phyloP scores from a whole-genome alignment of 2,888 invertebrate genomes.

The Pachliopta kotzebuea region DNA sequence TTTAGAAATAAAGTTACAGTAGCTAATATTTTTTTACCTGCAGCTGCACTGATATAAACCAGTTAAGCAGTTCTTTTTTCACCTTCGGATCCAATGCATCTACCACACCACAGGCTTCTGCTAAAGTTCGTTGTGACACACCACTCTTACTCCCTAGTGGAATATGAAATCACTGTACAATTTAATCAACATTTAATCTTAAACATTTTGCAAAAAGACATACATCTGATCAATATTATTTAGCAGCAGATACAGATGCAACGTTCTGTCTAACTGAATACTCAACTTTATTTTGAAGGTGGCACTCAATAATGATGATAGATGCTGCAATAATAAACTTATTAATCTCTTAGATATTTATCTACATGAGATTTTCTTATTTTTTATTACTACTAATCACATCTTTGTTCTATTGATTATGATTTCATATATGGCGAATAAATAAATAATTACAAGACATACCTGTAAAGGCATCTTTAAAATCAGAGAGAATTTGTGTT shows the following conservation, averaged over 20 bases:
- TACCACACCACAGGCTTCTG: conserved; percentile 64
- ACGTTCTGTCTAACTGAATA: too few species aligned
- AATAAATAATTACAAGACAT: neutral
- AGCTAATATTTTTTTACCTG: conserved; percentile 68
- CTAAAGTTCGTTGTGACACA: conserved; percentile 53
- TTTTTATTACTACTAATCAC: too few species aligned
- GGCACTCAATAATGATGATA: too few species aligned
- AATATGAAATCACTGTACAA: neutral
- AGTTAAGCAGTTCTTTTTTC: conserved; percentile 91
- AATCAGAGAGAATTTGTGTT: conserved; percentile 94
- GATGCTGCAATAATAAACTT: too few species aligned
- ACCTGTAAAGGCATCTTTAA: conserved; percentile 92
- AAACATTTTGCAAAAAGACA: too few species aligned
- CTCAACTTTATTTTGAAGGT: too few species aligned
- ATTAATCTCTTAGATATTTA: too few species aligned
- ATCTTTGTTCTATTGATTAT: too few species aligned
- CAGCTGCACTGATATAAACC: conserved; percentile 92
- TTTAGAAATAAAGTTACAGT: neutral
- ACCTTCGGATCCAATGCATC: conserved; percentile 89
- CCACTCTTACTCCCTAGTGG: conserved; percentile 52
- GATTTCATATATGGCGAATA: too few species aligned
- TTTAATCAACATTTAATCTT: neutral
- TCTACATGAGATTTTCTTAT: too few species aligned
- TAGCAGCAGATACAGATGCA: too few species aligned
- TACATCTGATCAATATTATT: too few species aligned